Evolutionary conservation across 2,888 invertebrate species (phyloP), one percentile per base, ranked within the genome.

Genomic region (Druceiella hillmani): DNA sequence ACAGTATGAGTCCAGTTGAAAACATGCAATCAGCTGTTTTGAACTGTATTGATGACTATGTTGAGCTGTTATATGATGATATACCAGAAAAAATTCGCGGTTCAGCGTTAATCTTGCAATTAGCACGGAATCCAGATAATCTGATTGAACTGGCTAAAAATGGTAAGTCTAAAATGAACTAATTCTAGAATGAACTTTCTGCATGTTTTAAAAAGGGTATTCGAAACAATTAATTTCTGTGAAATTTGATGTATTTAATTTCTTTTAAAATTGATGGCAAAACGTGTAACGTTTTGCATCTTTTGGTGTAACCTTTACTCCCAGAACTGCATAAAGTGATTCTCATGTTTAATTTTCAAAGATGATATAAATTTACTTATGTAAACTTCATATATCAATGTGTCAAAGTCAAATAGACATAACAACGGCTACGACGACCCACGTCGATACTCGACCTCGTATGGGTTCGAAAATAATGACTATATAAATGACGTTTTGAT

Each of bases 1-100:
- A 46, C 10, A 47, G 47, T 20, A 73, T 72, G 63, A 71, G 71
- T 50, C 65, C 73, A 40, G 66, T 73, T 13, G 82, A 85, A 59
- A 78, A 78, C 61, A 57, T 62, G 4, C 64, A 66, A 33, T 56
- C 66, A 25, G 76, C 77, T 28, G 72, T 87, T 45, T 83, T 95
- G 48, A 86, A 87, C 57, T 83, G 83, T 59, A 77, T 97, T 45
- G 91, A 97, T 59, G 87, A 86, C 53, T 99, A 99, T 66, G 87
- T 98, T 36, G 98, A 98, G 64, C 67, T 97, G 46, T 72, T 99
- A 12, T 99, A 99, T 64, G 98, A 99, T 66, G 95, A 95, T 49
- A 80, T 88, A 57, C 76, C 83, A 17, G 94, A 94, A 55, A 94
- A 97, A 72, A 85, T 94, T 30, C 83, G 83, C 61, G 98, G 95